Percentiles rank a stretch among this genome's conserved stretches.
These are phyloP conservation scores for Eremobia ochroleuca DNA, from an alignment of 2,888 invertebrate species.

Conservation along the genomic window DNA sequence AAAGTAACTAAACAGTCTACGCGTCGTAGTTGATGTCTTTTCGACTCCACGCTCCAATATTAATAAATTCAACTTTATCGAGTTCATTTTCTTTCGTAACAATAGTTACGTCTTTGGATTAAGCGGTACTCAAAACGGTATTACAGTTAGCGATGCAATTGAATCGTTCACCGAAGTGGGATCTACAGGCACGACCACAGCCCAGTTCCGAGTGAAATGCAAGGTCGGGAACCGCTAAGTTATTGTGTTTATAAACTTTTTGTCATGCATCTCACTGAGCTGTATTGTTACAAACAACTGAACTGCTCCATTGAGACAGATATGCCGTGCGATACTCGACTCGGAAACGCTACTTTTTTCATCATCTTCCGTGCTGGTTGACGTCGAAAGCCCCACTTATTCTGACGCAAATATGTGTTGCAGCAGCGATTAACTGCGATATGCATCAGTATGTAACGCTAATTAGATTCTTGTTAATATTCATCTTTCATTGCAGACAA, in stretches of 20 bases:
- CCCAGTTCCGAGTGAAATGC: constrained; percentile 86
- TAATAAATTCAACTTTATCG: constrained; percentile 58
- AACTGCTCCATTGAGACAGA: constrained; percentile 86
- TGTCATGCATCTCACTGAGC: constrained; percentile 85
- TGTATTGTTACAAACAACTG: constrained; percentile 83
- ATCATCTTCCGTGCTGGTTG: constrained; percentile 82
- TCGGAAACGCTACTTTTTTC: constrained; percentile 78
- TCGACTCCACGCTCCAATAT: constrained; percentile 53
- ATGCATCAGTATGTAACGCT: constrained; percentile 72
- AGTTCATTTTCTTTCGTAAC: constrained; percentile 73
- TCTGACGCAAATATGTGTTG: constrained; percentile 81
- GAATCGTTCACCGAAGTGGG: constrained; percentile 79
- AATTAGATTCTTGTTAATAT: constrained; percentile 73
- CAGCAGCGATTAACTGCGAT: constrained; percentile 74
- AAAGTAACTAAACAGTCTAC: constrained; percentile 18
- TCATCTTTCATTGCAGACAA: constrained; percentile 68
- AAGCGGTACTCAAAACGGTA: constrained; percentile 87
- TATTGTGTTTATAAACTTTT: constrained; percentile 86
- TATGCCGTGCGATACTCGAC: constrained; percentile 85
- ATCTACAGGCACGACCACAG: constrained; percentile 84
- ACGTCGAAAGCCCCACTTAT: constrained; percentile 83
- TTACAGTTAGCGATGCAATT: constrained; percentile 83
- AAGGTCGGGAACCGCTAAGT: constrained; percentile 83
- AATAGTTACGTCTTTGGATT: constrained; percentile 79
- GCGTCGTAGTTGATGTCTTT: constrained; percentile 48